phyloP scores from a whole-genome alignment of 2,888 invertebrate genomes.

The Drosophila ustulata region DNA sequence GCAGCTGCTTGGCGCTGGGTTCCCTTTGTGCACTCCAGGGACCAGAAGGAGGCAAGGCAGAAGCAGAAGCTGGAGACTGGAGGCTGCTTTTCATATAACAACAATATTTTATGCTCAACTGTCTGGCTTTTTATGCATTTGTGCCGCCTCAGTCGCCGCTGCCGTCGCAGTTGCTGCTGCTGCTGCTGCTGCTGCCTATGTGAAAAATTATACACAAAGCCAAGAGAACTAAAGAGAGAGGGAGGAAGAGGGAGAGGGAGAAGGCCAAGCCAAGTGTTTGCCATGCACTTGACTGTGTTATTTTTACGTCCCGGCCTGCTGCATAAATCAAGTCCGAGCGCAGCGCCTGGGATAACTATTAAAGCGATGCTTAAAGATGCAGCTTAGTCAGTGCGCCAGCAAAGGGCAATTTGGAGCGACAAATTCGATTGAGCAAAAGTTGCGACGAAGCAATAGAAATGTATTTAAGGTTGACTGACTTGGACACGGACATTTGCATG shows the following conservation, averaged over 20 bases:
- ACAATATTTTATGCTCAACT: constrained; percentile 81
- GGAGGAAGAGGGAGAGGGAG: constrained; percentile 4
- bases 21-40: constrained; percentile 40
- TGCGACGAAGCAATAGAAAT: constrained; percentile 19
- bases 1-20: constrained; percentile 55
- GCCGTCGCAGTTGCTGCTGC: background rate
- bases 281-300: constrained; percentile 80
- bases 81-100: constrained; percentile 78
- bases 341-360: constrained; percentile 39
- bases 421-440: constrained; percentile 66
- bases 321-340: constrained; percentile 70
- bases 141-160: constrained; percentile 45
- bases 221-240: constrained; percentile 30
- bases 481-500: constrained; percentile 57
- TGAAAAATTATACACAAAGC: constrained; percentile 79
- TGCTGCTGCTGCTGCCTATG: constrained; percentile 63
- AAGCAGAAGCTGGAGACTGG: constrained; percentile 10
- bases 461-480: constrained; percentile 46
- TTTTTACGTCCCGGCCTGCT: constrained; percentile 61
- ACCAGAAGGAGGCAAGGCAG: background rate
- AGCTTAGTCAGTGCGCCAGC: constrained; percentile 8
- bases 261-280: constrained; percentile 68
- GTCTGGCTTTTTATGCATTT: constrained; percentile 82
- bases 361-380: constrained; percentile 62
- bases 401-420: constrained; percentile 34